These are phyloP conservation scores for Schrankia costaestrigalis DNA, from an alignment of 2,888 invertebrate species.

Conservation along the genomic window DNA sequence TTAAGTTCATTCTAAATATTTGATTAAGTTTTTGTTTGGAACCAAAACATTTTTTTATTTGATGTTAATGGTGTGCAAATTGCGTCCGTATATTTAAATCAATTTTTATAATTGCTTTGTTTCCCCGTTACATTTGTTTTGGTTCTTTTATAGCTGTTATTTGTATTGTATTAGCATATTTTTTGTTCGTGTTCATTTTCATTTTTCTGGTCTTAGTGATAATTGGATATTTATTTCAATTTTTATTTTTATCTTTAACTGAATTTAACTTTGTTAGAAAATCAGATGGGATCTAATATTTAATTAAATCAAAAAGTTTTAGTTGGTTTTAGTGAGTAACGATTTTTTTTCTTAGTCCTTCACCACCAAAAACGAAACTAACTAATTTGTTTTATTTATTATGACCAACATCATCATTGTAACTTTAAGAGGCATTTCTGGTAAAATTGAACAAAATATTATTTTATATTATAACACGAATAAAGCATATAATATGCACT, in stretches of 20 bases:
- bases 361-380: too few relatives aligned
- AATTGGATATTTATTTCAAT: conserved; percentile 3
- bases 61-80: conserved; percentile 30
- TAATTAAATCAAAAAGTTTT: background rate
- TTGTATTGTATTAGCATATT: conserved; percentile 5
- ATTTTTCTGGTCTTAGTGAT: background rate
- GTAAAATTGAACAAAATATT: conserved; percentile 5
- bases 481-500: conserved; percentile 8
- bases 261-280: background rate
- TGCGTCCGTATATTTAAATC: conserved; percentile 25
- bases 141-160: conserved; percentile 6
- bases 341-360: too few relatives aligned
- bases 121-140: conserved; percentile 13
- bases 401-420: too few relatives aligned
- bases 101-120: conserved; percentile 29
- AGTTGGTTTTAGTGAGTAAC: too few relatives aligned
- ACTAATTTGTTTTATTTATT: too few relatives aligned
- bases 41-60: conserved; percentile 22
- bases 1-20: conserved; percentile 25
- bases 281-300: background rate
- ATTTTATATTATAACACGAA: conserved; percentile 6
- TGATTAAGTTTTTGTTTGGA: conserved; percentile 21
- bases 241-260: background rate
- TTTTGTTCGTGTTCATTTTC: conserved; percentile 1
- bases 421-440: too few relatives aligned